A percentile compares a stretch with the other conserved stretches of the same genome.
These are phyloP conservation scores for Mustelus asterias DNA, from an alignment of 2,113 vertebrate genomes.

Conservation along the genomic window DNA sequence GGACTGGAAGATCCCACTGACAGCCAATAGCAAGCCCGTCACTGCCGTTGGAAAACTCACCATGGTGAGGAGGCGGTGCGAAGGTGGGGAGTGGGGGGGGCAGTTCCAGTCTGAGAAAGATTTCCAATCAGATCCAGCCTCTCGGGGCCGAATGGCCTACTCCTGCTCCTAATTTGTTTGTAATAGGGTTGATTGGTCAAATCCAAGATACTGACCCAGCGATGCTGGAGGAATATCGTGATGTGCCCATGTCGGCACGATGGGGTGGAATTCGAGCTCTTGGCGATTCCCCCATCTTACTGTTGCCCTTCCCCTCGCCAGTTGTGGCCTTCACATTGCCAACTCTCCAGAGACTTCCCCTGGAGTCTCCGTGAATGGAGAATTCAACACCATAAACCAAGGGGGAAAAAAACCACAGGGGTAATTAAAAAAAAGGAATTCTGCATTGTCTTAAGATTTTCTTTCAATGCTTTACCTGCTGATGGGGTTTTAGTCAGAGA, in stretches of 20 bases:
- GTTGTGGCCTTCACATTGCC: neutral
- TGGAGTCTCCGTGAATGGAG: neutral
- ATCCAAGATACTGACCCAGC: neutral
- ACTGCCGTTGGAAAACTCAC: too few species aligned
- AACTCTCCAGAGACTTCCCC: neutral
- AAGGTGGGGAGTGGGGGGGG: too few species aligned
- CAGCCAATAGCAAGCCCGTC: too few species aligned
- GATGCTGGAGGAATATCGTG: neutral
- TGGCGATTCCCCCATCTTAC: neutral
- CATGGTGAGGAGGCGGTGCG: too few species aligned
- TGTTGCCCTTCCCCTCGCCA: neutral
- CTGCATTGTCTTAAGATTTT: neutral
- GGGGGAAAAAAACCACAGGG: neutral
- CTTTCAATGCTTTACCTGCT: neutral
- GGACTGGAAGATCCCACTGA: too few species aligned
- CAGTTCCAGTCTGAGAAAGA: too few species aligned
- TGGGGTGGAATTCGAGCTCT: neutral
- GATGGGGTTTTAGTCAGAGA: neutral
- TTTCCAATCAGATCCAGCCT: too few species aligned
- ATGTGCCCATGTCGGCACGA: neutral
- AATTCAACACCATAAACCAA: neutral
- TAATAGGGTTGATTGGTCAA: too few species aligned
- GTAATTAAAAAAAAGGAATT: neutral
- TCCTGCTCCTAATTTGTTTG: too few species aligned
- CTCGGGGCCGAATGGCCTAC: too few species aligned